Evolutionary conservation across 2,888 invertebrate species (phyloP).

Genomic region (Apamea monoglypha): DNA sequence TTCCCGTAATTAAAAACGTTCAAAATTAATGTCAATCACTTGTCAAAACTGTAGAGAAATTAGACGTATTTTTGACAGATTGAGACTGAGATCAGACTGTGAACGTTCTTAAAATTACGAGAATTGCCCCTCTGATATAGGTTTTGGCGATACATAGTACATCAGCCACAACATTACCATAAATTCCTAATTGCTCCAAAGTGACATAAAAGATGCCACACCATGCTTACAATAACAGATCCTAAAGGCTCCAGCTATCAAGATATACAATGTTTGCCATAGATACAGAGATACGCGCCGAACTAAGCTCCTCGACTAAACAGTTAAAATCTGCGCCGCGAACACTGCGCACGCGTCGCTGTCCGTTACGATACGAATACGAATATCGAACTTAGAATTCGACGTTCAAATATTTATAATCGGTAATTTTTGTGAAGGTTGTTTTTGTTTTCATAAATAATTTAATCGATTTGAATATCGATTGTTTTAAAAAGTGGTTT

Average conservation of each 20-base stretch:
- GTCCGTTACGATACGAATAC: conserved; percentile 61
- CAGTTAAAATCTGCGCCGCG: conserved; percentile 87
- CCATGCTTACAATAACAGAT: conserved; percentile 36
- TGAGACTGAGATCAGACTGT: too few species aligned
- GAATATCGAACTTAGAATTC: conserved; percentile 70
- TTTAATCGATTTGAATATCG: conserved; percentile 17
- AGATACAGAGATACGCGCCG: conserved; percentile 71
- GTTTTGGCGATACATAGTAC: too few species aligned
- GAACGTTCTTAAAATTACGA: too few species aligned
- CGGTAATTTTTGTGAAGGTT: conserved; percentile 44
- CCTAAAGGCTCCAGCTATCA: conserved; percentile 64
- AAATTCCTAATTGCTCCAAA: background rate
- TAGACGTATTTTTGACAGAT: too few species aligned
- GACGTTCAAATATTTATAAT: conserved; percentile 57
- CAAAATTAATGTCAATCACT: too few species aligned
- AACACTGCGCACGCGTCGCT: conserved; percentile 86
- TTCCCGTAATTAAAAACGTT: too few species aligned
- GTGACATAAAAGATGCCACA: conserved; percentile 36
- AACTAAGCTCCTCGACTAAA: conserved; percentile 71
- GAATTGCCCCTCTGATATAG: too few species aligned
- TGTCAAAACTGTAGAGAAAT: too few species aligned
- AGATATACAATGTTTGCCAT: conserved; percentile 68
- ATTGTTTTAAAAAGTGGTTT: conserved; percentile 10
- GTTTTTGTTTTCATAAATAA: conserved; percentile 23
- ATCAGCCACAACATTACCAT: background rate